These are phyloP conservation scores for Drosophila conformis DNA, from an alignment of 2,888 invertebrate genomes.

Conservation along the genomic window DNA sequence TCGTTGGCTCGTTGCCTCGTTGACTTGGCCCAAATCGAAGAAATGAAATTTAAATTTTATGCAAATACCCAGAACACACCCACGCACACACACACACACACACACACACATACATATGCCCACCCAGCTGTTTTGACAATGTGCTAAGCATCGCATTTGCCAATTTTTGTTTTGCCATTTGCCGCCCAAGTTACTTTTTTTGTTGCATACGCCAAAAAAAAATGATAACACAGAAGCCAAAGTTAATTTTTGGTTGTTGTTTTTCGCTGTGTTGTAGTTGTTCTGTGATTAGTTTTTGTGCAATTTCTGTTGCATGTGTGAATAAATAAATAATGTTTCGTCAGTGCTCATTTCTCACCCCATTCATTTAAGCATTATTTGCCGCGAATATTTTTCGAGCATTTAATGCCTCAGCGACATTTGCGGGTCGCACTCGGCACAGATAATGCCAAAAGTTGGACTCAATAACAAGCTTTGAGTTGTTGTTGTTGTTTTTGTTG, in stretches of 20 bases:
- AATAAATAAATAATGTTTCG: conserved; percentile 43
- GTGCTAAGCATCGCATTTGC: conserved; percentile 58
- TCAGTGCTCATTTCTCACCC: conserved; percentile 13
- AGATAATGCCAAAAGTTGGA: conserved; percentile 11
- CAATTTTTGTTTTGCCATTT: conserved; percentile 43
- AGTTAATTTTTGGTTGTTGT: conserved; percentile 18
- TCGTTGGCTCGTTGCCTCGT: conserved; percentile 50
- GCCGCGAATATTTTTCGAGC: conserved; percentile 4
- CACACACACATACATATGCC: conserved; percentile 12
- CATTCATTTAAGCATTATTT: conserved; percentile 13
- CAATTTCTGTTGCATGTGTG: conserved; percentile 24
- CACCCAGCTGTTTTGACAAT: conserved; percentile 48
- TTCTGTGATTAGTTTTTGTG: conserved; percentile 52
- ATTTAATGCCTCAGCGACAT: conserved; percentile 15
- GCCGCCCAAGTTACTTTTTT: conserved; percentile 21
- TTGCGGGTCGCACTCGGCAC: conserved; percentile 6
- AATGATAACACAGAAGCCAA: conserved; percentile 26
- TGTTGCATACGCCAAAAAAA: conserved; percentile 13
- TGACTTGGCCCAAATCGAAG: conserved; percentile 64
- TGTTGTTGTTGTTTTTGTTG: not conserved
- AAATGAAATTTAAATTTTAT: conserved; percentile 69
- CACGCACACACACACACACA: conserved; percentile 1
- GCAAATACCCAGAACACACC: conserved; percentile 44
- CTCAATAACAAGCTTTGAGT: not conserved
- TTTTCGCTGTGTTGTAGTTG: conserved; percentile 5